Evolutionary conservation across 2,113 vertebrate genomes (phyloP).

Genomic region (Mesembrinibis cayennensis): DNA sequence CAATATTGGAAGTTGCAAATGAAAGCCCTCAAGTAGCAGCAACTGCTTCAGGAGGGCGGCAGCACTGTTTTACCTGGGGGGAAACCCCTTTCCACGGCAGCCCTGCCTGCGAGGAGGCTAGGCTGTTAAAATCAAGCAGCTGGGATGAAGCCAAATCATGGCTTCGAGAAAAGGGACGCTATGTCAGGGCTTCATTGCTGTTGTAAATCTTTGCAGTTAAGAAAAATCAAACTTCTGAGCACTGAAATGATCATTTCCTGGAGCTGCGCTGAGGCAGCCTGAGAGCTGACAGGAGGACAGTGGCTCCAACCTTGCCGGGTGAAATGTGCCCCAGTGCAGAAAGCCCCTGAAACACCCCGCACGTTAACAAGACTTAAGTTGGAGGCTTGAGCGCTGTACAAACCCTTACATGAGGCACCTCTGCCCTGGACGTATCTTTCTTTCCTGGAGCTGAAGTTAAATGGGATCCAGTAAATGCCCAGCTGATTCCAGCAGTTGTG

Average conservation of each 20-base stretch:
- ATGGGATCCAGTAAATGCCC: background rate
- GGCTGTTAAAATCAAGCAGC: background rate
- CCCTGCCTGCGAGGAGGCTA: background rate
- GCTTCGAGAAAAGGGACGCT: background rate
- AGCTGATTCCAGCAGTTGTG: background rate
- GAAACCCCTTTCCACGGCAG: background rate
- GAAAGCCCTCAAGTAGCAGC: background rate
- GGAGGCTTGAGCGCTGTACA: background rate
- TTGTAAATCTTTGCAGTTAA: slow-evolving; percentile 42
- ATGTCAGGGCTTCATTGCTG: slow-evolving; percentile 9
- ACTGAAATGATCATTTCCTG: background rate
- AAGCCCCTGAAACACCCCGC: background rate
- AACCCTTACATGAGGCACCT: background rate
- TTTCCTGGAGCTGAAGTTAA: background rate
- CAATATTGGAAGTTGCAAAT: background rate
- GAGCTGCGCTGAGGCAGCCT: background rate
- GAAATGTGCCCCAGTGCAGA: background rate
- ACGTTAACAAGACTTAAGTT: background rate
- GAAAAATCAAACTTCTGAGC: slow-evolving; percentile 36
- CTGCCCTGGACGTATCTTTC: background rate
- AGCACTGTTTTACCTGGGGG: background rate
- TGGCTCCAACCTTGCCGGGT: background rate
- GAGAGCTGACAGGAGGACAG: background rate
- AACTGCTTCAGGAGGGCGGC: background rate
- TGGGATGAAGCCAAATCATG: background rate